Base-by-base conservation (phyloP, 2,888 invertebrate genomes). In the Charanyca ferruginea region DNA sequence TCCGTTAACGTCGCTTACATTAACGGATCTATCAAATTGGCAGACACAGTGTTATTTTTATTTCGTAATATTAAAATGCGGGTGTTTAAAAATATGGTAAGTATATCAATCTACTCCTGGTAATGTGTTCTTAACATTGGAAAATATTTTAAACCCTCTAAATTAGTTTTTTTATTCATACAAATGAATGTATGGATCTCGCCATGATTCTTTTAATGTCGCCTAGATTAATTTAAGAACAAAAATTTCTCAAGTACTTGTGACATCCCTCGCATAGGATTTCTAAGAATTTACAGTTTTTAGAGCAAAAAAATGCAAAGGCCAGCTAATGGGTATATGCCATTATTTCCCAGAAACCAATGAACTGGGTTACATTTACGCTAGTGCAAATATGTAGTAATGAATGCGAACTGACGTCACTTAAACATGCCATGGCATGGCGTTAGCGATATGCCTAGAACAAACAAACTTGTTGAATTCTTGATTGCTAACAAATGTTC, bases 331-430 rank as follows among this genome's bases (percentile, higher is more conserved):
- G 64, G 60, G 57, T 8, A 13, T 41, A 52, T 38, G 13, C 32
- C 44, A 48, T 51, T 55, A 42, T 53, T 81, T 81, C 81, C 73
- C 57, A 67, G 79, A 82, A 79, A 61, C 44, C 22, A 41, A 42
- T 71, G 54, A 78, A 83, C 77, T 73, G 22, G 79, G 66, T 63
- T 81, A 70, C 63, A 51, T 76, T 78, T 49, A 66, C 71, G 59
- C 38, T 67, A 74, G 47, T 73, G 70, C 61, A 79, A 83, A 81
- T 81, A 83, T 42, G 7, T 28, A 44, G 58, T 76, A 79, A 83
- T 77, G 74, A 67, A 63, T 74, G 77, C 68, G 72, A 80, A 57
- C 18, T 79, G 73, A 76, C 71, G 65, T 74, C 73, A 64, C 18
- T 9, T 16, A 11, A 45, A 48, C 75, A 79, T 63, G 71, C 81